Evolutionary conservation across 2,888 invertebrate genomes (phyloP).

Genomic region (Hybos culiciformis): DNA sequence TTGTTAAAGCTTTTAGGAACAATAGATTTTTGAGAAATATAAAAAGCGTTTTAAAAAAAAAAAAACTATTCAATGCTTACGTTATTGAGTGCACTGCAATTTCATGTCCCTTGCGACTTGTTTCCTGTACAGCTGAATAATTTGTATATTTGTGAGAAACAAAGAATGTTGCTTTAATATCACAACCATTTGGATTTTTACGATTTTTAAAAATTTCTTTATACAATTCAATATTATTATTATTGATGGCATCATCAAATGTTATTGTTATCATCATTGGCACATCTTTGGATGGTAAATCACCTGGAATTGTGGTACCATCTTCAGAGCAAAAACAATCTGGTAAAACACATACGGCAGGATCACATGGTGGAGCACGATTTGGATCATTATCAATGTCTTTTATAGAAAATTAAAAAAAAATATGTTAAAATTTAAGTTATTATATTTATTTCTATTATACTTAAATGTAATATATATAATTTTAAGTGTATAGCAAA

Average conservation of each 20-base stretch:
- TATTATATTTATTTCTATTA: not conserved
- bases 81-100: conserved; percentile 89
- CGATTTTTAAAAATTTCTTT: conserved; percentile 84
- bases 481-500: too few relatives aligned
- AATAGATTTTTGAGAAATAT: not conserved
- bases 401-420: too few relatives aligned
- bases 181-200: conserved; percentile 86
- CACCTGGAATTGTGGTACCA: conserved; percentile 74
- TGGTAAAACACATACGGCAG: conserved; percentile 70
- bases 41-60: not conserved
- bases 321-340: conserved; percentile 93
- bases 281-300: conserved; percentile 68
- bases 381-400: conserved; percentile 90
- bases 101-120: conserved; percentile 82
- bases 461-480: not conserved
- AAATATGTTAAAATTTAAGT: too few relatives aligned
- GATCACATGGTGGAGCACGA: conserved; percentile 80
- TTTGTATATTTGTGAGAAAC: conserved; percentile 88
- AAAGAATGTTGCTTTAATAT: conserved; percentile 85
- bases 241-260: conserved; percentile 89
- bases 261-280: conserved; percentile 92
- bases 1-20: not conserved
- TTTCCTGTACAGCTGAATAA: conserved; percentile 85
- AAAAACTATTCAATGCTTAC: conserved; percentile 42
- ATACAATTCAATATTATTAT: conserved; percentile 87